Evolutionary conservation across 2,888 invertebrate species (phyloP).

Genomic region (Noctua janthe): DNA sequence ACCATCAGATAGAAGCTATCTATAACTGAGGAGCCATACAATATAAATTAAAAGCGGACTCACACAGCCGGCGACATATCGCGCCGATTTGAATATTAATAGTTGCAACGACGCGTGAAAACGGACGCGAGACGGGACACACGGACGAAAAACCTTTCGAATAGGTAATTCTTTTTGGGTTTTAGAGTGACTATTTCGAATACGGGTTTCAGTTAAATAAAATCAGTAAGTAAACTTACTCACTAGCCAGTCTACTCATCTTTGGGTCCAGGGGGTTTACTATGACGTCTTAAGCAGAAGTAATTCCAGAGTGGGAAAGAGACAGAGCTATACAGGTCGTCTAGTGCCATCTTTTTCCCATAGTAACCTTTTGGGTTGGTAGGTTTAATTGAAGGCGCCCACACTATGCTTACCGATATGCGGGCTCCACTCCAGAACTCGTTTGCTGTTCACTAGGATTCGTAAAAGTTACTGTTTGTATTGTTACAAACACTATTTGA

Average conservation of each 20-base stretch:
- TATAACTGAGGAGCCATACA: slow-evolving; percentile 28
- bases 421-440: neutral
- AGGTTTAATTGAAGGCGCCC: neutral
- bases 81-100: slow-evolving; percentile 90
- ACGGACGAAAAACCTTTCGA: slow-evolving; percentile 23
- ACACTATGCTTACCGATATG: neutral
- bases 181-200: neutral
- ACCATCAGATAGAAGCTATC: slow-evolving; percentile 9
- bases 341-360: no score
- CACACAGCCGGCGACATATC: slow-evolving; percentile 86
- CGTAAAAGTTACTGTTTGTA: neutral
- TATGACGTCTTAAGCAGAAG: no score
- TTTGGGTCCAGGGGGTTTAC: neutral
- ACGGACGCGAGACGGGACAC: slow-evolving; percentile 77
- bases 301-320: no score
- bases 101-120: slow-evolving; percentile 87
- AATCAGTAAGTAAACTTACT: neutral
- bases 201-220: neutral
- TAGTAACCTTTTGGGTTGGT: neutral
- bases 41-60: slow-evolving; percentile 73
- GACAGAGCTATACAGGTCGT: no score
- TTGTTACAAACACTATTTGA: neutral
- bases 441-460: neutral
- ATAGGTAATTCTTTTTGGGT: neutral
- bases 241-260: neutral